Evolutionary conservation across 2,797 vertebrate species (phyloP).

Genomic region (Ctenopoma multispine): DNA sequence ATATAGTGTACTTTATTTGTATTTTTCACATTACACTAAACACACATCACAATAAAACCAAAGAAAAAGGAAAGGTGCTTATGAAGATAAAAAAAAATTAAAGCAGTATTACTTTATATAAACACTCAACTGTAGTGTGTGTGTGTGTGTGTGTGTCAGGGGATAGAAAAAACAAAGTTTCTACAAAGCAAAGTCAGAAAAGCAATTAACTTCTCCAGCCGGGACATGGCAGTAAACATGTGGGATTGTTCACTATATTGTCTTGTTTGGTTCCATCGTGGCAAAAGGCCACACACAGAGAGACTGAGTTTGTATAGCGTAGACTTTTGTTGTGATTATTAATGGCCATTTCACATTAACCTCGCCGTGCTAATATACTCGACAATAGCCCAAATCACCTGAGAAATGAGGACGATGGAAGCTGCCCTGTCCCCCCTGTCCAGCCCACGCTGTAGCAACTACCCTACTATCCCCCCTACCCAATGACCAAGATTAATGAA

Average conservation of each 20-base stretch:
- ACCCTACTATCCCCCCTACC: slow-evolving; percentile 44
- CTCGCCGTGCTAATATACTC: slow-evolving; percentile 71
- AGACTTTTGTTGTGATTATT: slow-evolving; percentile 79
- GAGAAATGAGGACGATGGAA: slow-evolving; percentile 69
- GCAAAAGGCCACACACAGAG: slow-evolving; percentile 39
- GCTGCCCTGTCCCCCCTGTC: slow-evolving; percentile 50
- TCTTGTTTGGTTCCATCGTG: slow-evolving; percentile 48
- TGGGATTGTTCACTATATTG: slow-evolving; percentile 68
- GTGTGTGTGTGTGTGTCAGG: slow-evolving; percentile 24
- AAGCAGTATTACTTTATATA: not conserved
- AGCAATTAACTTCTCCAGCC: slow-evolving; percentile 76
- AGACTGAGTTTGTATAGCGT: slow-evolving; percentile 27
- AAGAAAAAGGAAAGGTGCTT: not conserved
- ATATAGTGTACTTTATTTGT: no score
- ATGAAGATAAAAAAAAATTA: not conserved
- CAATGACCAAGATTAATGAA: slow-evolving; percentile 97
- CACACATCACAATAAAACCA: no score
- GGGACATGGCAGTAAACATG: slow-evolving; percentile 71
- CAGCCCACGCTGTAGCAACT: slow-evolving; percentile 57
- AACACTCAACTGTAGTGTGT: slow-evolving; percentile 2
- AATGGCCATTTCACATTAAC: slow-evolving; percentile 78
- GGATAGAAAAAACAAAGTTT: slow-evolving; percentile 14
- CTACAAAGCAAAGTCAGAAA: slow-evolving; percentile 70
- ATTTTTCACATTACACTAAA: no score
- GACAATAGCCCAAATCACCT: slow-evolving; percentile 80